Evolutionary conservation across 2,888 invertebrate species (phyloP), one percentile per base, ranked within the genome.

Genomic region (Dynastes hyllus): DNA sequence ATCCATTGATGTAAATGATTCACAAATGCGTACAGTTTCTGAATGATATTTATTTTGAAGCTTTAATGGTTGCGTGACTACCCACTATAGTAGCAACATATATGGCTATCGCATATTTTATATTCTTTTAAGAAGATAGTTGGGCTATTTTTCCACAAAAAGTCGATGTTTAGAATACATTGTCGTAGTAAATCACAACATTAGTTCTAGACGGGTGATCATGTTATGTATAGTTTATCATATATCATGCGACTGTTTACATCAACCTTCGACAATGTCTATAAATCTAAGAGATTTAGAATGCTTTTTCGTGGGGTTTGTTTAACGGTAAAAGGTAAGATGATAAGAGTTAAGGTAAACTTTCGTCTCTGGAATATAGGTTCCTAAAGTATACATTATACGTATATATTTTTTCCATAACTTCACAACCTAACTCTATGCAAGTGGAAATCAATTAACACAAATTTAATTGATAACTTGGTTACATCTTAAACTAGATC

Each of bases 231-330:
- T 69, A 69, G 69, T 69, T 69, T 69, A 29, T 51, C 50, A 13
- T 51, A 69, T 51, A 69, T 69, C 69, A 69, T 29, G 11, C 16
- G 69, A 69, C 69, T 69, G 51, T 69, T 69, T 51, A 63, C 51
- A 29, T 29, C 51, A 69, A 50, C 50, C 69, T 51, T 50, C 51
- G 51, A 53, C 51, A 29, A 69, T 29, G 69, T 45, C 69, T 29
- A 69, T 69, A 69, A 69, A 69, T 69, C 29, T 63, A 32, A 29
- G 32, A 63, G 63, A 63, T 63, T 63, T 63, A 63, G 63, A 61
- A 63, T 27, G 63, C 63, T 63, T 32, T 63, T 63, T n/a, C 63
- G 13, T 63, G 13, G 63, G 29, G 63, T 63, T 63, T 63, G 63
- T 29, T 58, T 32, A 63, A 63, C 63, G 29, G 27, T 13, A 32